A percentile compares a stretch with the other conserved stretches of the same genome.
phyloP scores from a whole-genome alignment of 2,888 invertebrate genomes.

The Cryptocheilus praepositus region DNA sequence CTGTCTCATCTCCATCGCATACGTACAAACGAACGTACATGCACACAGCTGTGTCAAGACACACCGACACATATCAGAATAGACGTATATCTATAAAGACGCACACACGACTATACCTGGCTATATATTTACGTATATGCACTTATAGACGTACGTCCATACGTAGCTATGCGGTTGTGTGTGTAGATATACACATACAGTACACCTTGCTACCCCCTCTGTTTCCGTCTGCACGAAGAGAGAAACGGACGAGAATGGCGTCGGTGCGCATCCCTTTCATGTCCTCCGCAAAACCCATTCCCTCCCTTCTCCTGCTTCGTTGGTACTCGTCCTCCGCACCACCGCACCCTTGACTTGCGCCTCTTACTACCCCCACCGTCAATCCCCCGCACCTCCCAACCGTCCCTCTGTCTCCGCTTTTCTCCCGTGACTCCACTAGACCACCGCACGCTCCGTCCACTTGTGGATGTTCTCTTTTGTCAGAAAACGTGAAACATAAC shows the following conservation, averaged over 20 bases:
- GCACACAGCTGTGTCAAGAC: conserved; percentile 2
- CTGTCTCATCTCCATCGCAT: conserved; percentile 47
- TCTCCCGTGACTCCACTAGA: conserved; percentile 8
- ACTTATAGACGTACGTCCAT: background rate
- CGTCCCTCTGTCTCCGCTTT: conserved; percentile 40
- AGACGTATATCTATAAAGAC: no score
- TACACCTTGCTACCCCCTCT: conserved; percentile 34
- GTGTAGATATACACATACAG: conserved; percentile 1
- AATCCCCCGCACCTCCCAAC: conserved; percentile 41
- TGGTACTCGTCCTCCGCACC: conserved; percentile 41
- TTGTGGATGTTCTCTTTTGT: conserved; percentile 5
- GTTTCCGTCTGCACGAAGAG: conserved; percentile 37
- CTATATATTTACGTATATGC: background rate
- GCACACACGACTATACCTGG: no score
- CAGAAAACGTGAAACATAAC: conserved; percentile 9
- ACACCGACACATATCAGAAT: no score
- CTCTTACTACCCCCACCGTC: conserved; percentile 47
- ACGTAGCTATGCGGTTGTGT: background rate
- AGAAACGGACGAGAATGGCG: conserved; percentile 63
- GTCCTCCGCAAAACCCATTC: conserved; percentile 57
- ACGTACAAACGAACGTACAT: conserved; percentile 30
- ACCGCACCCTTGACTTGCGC: conserved; percentile 56
- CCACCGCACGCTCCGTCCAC: background rate
- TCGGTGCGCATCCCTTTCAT: conserved; percentile 58
- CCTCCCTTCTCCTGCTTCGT: conserved; percentile 37